Percentiles rank a stretch among this genome's conserved stretches.
phyloP scores from a whole-genome alignment of 2,113 vertebrate species.

The Ellobius talpinus region DNA sequence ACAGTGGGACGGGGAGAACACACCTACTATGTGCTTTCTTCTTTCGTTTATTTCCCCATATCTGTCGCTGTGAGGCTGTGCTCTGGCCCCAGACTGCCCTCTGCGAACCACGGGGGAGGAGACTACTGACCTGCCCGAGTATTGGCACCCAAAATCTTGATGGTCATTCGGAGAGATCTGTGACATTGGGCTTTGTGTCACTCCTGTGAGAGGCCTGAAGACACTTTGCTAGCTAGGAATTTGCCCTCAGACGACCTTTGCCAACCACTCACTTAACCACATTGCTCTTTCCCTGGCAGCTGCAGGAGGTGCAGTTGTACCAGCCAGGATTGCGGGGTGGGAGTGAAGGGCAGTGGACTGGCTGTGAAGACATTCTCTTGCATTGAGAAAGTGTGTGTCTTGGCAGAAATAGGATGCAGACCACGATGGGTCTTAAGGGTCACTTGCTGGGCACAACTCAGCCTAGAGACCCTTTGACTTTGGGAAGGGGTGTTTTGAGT shows the following conservation, averaged over 20 bases:
- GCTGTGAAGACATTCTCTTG: not conserved
- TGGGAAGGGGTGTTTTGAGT: not conserved
- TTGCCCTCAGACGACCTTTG: not conserved
- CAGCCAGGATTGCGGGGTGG: accelerated
- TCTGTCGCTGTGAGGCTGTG: not conserved
- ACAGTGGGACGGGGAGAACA: not conserved
- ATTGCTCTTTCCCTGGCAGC: accelerated
- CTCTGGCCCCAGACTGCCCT: not conserved
- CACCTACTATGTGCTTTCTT: not conserved
- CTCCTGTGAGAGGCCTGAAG: accelerated
- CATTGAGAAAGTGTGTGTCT: not conserved
- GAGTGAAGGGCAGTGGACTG: not conserved
- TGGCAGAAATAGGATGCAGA: not conserved
- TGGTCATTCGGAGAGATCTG: not conserved
- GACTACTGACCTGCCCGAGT: not conserved
- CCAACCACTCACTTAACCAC: no score
- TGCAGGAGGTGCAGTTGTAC: not conserved
- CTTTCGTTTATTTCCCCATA: not conserved
- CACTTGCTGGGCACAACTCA: not conserved
- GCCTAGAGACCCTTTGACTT: not conserved
- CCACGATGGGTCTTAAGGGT: not conserved
- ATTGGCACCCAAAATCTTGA: not conserved
- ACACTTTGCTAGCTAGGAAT: not conserved
- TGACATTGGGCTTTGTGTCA: not conserved
- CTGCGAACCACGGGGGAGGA: not conserved